Evolutionary conservation across 2,797 vertebrate species (phyloP).

Genomic region (Chelidonichthys spinosus): DNA sequence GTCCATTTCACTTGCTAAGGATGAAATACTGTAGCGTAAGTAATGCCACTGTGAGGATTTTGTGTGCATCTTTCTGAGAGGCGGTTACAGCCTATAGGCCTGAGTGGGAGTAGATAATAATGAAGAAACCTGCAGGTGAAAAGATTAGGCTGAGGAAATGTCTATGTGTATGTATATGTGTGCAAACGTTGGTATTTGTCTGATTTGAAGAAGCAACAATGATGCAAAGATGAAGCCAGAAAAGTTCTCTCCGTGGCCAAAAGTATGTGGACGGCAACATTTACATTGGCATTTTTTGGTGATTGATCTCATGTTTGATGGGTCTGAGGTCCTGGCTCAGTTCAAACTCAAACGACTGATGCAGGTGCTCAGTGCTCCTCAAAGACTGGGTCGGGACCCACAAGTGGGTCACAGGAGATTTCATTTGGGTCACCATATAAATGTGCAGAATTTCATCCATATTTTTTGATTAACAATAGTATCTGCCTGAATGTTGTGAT

Average conservation of each 20-base stretch:
- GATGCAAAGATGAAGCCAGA: background rate
- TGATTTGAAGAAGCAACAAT: background rate
- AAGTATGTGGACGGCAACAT: constrained; percentile 2
- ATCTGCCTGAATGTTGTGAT: no score
- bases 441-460: no score
- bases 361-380: background rate
- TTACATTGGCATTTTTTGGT: background rate
- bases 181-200: constrained; percentile 4
- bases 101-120: background rate
- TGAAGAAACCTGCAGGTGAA: background rate
- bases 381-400: no score
- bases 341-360: background rate
- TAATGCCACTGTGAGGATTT: background rate
- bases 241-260: background rate
- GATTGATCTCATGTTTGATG: no score
- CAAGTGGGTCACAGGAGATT: no score
- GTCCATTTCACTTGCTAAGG: constrained; percentile 28
- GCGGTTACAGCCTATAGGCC: background rate
- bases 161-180: constrained; percentile 5
- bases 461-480: no score
- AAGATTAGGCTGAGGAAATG: background rate
- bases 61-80: background rate
- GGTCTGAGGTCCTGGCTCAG: no score
- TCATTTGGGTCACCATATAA: no score
- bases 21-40: background rate